Evolutionary conservation across 2,888 invertebrate species (phyloP).

Genomic region (Saturnia japonica): DNA sequence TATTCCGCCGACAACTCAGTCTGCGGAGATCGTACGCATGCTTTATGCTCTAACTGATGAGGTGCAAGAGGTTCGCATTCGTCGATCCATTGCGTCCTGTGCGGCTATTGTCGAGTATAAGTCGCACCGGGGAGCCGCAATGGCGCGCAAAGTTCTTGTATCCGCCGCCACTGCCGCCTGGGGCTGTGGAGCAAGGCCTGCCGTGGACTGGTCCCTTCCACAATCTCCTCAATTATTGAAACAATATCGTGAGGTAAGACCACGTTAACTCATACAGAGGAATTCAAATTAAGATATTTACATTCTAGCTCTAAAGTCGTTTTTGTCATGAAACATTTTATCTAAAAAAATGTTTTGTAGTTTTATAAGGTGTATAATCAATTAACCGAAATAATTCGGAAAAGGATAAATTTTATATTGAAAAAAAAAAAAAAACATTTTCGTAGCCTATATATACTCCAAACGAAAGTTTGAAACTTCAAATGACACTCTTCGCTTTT

Average conservation of each 20-base stretch:
- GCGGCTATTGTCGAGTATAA: slow-evolving; percentile 89
- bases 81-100: slow-evolving; percentile 70
- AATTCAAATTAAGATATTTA: no score
- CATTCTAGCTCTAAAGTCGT: no score
- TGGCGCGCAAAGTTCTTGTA: slow-evolving; percentile 75
- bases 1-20: slow-evolving; percentile 80
- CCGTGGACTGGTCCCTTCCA: slow-evolving; percentile 77
- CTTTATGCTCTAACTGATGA: slow-evolving; percentile 80
- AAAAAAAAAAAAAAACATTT: no score
- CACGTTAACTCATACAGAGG: neutral
- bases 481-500: no score
- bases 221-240: slow-evolving; percentile 71
- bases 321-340: no score
- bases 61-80: slow-evolving; percentile 73
- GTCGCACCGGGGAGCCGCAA: slow-evolving; percentile 84
- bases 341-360: no score
- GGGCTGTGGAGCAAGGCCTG: slow-evolving; percentile 72
- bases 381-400: no score
- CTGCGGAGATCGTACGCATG: slow-evolving; percentile 82
- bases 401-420: no score
- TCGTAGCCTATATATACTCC: no score
- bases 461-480: no score
- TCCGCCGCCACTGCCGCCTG: slow-evolving; percentile 79
- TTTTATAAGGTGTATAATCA: no score
- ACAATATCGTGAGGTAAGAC: slow-evolving; percentile 72